Base-by-base conservation (phyloP, 2,113 vertebrate species). In the Pachypanchax playfairii region DNA sequence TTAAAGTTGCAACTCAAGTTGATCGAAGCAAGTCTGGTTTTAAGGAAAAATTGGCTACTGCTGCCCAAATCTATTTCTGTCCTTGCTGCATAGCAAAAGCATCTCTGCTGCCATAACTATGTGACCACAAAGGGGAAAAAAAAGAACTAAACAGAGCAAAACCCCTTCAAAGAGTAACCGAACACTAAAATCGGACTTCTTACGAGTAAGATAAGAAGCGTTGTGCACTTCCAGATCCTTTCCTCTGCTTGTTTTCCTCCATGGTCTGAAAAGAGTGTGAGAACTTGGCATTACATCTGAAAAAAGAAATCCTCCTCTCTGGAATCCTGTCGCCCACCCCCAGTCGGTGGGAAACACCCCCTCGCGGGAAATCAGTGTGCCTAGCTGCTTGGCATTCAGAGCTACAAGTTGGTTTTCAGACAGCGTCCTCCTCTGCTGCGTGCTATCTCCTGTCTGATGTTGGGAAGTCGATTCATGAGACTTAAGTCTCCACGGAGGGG, bases 201-300 rank as follows among this genome's bases (percentile, higher is more conserved):
- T 89, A 89, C 86, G 55, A 48, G 50, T 83, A 84, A 43, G 64
- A 56, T 10, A 81, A 53, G 3, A 79, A 58, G 42, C 76, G 57
- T 33, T 65, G 65, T 24, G 75, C 1, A 28, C 62, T 54, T 26
- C 75, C 76, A 50, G 83, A 74, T 12, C 75, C 77, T 66, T 85
- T 85, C 52, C 79, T 82, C 73, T 79, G 80, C 76, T 79, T 85
- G 74, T 73, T 84, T 61, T 87, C 86, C 38, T 80, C 79, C 87
- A 91, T 91, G 74, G 80, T 86, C 73, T 82, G 58, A 49, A 75
- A 76, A 20, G 64, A 84, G 68, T 85, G 76, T 84, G 80, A 85
- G 79, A 88, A 81, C 82, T 87, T 82, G 82, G 85, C 85, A 89
- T 83, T 56, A 63, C 69, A 66, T 84, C 64, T 82, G n/a, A 73